phyloP scores from a whole-genome alignment of 2,113 vertebrate genomes.

The Stigmatopora argus region DNA sequence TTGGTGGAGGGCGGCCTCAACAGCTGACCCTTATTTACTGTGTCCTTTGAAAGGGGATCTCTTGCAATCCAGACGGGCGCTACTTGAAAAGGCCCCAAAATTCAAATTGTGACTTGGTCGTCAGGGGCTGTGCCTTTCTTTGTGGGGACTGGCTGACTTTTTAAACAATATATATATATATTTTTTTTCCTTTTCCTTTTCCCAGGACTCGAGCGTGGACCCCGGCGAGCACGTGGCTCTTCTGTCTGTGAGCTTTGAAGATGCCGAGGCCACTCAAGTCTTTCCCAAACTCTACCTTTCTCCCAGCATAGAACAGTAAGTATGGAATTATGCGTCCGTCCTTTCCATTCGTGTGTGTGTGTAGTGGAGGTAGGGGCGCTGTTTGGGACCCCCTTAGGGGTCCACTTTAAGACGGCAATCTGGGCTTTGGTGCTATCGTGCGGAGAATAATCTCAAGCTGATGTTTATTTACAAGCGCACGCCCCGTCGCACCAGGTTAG shows the following conservation, averaged over 20 bases:
- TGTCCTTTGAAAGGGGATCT: too few relatives aligned
- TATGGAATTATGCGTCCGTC: conserved; percentile 15
- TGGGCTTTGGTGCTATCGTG: conserved; percentile 56
- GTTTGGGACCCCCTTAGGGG: neutral
- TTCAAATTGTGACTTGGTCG: too few relatives aligned
- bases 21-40: too few relatives aligned
- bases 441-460: conserved; percentile 64
- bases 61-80: too few relatives aligned
- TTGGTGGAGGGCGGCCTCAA: too few relatives aligned
- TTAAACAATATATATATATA: too few relatives aligned
- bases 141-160: neutral
- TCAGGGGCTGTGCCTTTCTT: neutral
- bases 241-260: conserved; percentile 94
- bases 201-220: conserved; percentile 89
- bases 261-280: conserved; percentile 95
- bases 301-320: conserved; percentile 97
- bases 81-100: too few relatives aligned
- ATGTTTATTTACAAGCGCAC: conserved; percentile 73
- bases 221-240: conserved; percentile 95
- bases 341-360: conserved; percentile 11
- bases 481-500: conserved; percentile 70
- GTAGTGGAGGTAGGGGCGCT: neutral
- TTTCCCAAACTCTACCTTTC: conserved; percentile 94
- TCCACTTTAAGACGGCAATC: conserved; percentile 16
- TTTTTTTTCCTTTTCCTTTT: conserved; percentile 26